Conservation (phyloP, 1,140 invertebrate species). For the Zaprionus gabonicus region DNA sequence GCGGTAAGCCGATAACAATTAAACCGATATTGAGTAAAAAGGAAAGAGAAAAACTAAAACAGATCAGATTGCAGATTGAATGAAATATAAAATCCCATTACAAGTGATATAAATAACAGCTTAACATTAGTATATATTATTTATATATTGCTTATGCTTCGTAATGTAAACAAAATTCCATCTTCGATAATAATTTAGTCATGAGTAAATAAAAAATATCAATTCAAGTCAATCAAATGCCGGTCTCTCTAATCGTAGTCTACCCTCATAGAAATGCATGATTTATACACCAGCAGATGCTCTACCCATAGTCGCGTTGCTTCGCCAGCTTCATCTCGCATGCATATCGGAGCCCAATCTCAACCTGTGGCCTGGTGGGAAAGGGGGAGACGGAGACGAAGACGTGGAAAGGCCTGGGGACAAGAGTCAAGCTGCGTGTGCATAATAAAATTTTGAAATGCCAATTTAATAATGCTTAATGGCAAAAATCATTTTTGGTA, state of each 20-base stretch:
- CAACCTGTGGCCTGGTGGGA: neutral
- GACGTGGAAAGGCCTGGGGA: constrained; percentile 25
- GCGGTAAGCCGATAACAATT: too few relatives aligned
- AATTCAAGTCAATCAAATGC: neutral
- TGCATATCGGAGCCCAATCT: constrained; percentile 7
- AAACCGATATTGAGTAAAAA: too few relatives aligned
- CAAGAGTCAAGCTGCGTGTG: constrained; percentile 55
- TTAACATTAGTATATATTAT: too few relatives aligned
- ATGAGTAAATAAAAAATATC: neutral
- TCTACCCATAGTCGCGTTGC: neutral
- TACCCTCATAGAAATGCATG: constrained; percentile 2
- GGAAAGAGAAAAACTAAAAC: neutral
- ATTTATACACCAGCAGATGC: neutral
- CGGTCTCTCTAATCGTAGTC: neutral
- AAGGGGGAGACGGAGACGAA: neutral
- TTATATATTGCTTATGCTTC: neutral
- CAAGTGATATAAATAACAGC: too few relatives aligned
- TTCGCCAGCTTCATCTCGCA: neutral
- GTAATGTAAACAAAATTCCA: neutral
- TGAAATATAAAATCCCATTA: neutral
- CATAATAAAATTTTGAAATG: constrained; percentile 67
- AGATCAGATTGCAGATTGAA: neutral
- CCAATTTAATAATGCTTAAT: constrained; percentile 81
- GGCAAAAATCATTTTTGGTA: constrained; percentile 79
- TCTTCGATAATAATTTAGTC: neutral